Percentiles rank a stretch among this genome's conserved stretches.
Conservation (phyloP, 2,113 vertebrate species). For the Mystacornis crossleyi region DNA sequence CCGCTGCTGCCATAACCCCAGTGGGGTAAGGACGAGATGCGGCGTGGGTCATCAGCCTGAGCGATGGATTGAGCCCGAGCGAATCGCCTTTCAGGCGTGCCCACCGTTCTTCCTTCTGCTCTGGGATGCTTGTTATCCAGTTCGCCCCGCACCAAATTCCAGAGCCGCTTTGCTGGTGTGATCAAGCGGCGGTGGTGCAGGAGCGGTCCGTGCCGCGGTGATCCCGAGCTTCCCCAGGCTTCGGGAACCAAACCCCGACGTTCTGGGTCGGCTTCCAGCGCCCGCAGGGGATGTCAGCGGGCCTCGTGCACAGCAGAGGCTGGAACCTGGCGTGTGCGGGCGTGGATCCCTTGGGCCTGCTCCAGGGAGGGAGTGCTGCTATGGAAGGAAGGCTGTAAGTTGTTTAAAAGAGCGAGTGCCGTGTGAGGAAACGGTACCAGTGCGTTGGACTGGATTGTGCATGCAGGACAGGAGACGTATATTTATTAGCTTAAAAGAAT, state of each 20-base stretch:
- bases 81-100: background rate
- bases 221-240: background rate
- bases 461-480: background rate
- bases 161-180: background rate
- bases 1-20: background rate
- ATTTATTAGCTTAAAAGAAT: background rate
- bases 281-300: fast-evolving
- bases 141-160: background rate
- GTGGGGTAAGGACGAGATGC: fast-evolving
- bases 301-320: background rate
- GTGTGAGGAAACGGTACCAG: background rate
- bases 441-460: background rate
- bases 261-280: background rate
- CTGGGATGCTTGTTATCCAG: background rate
- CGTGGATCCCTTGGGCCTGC: background rate
- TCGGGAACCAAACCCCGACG: fast-evolving
- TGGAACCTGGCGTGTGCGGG: fast-evolving
- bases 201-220: fast-evolving
- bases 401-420: background rate
- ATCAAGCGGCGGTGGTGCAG: background rate
- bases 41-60: background rate
- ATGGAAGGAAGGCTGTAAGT: background rate
- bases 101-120: background rate
- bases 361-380: background rate
- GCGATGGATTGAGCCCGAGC: background rate